A percentile compares a stretch with the other conserved stretches of the same genome.
Conservation (phyloP, 2,888 invertebrate species). For the Epiperipatus broadwayi region DNA sequence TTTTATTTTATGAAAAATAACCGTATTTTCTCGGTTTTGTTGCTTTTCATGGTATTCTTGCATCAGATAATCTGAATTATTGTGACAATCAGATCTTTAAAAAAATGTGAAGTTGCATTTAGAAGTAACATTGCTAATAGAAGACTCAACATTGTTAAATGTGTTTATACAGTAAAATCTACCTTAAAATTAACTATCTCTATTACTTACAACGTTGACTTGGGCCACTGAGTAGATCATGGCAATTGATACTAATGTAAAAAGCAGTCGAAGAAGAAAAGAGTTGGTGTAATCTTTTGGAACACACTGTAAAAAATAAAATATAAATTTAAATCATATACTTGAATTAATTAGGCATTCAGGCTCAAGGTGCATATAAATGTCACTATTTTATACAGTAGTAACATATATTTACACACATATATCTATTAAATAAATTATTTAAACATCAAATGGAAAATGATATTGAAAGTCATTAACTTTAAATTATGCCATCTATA, state of each 20-base stretch:
- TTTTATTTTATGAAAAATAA: too few species aligned
- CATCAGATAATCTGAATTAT: too few species aligned
- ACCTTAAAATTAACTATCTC: too few species aligned
- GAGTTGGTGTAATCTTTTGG: constrained; percentile 67
- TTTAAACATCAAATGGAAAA: constrained; percentile 5
- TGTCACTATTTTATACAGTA: too few species aligned
- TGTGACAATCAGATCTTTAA: too few species aligned
- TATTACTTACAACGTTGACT: constrained; percentile 71
- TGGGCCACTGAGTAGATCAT: constrained; percentile 72
- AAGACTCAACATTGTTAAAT: too few species aligned
- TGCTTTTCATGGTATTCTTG: too few species aligned
- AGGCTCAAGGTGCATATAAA: background rate
- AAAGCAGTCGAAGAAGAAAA: constrained; percentile 57
- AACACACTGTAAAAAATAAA: constrained; percentile 41
- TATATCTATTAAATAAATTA: background rate
- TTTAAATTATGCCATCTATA: too few species aligned
- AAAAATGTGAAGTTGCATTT: too few species aligned
- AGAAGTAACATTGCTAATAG: too few species aligned
- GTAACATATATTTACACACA: background rate
- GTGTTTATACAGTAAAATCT: too few species aligned
- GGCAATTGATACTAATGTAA: constrained; percentile 67
- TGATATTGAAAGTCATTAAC: constrained; percentile 9
- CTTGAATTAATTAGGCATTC: background rate
- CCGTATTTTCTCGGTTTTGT: too few species aligned
- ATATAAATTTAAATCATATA: constrained; percentile 1